Percentiles rank a stretch among this genome's conserved stretches.
Conservation (phyloP, 2,113 vertebrate species). For the Cyrtonyx montezumae region DNA sequence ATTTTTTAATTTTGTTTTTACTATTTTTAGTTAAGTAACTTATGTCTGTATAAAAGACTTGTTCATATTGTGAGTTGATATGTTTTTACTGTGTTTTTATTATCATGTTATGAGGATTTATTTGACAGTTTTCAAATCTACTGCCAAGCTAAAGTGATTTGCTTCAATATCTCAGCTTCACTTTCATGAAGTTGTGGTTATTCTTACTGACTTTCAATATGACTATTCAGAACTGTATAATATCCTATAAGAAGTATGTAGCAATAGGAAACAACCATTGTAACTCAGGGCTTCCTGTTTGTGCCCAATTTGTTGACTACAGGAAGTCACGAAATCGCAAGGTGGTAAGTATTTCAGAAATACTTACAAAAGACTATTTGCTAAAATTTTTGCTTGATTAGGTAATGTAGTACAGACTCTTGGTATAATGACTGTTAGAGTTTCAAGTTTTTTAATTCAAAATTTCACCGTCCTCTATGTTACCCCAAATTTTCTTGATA, state of each 20-base stretch:
- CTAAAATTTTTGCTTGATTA: background rate
- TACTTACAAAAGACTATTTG: background rate
- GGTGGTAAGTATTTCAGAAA: constrained; percentile 11
- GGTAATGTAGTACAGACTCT: background rate
- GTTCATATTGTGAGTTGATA: constrained; percentile 14
- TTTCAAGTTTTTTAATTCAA: background rate
- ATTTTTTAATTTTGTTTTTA: background rate
- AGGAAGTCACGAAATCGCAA: background rate
- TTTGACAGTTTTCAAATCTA: constrained; percentile 62
- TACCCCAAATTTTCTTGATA: background rate
- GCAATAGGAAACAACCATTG: background rate
- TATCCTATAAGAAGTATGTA: constrained; percentile 39
- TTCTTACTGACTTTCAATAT: constrained; percentile 59
- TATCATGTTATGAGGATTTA: constrained; percentile 43
- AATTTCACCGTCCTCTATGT: background rate
- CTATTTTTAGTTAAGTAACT: constrained; percentile 15
- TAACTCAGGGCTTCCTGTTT: background rate
- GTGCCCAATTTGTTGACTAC: background rate
- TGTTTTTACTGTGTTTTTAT: constrained; percentile 53
- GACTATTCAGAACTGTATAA: constrained; percentile 30
- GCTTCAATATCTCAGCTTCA: constrained; percentile 65
- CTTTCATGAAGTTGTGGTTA: constrained; percentile 55
- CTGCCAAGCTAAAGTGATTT: constrained; percentile 67
- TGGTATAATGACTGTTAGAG: background rate
- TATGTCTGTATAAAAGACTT: constrained; percentile 15